Base-by-base conservation (phyloP, 2,113 vertebrate genomes). In the Sialia sialis region DNA sequence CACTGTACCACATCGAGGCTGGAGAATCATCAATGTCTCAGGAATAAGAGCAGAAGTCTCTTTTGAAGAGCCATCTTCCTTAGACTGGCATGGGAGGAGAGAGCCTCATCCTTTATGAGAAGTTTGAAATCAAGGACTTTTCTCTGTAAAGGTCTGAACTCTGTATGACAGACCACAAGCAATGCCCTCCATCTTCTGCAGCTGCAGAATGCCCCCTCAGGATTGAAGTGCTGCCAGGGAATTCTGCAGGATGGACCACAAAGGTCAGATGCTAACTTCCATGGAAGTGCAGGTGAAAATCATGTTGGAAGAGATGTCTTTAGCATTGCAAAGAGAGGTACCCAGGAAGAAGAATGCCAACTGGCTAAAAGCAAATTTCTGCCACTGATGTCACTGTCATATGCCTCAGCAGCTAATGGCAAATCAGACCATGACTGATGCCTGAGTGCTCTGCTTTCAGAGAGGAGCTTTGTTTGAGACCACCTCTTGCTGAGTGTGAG, bases 131-230 rank as follows among this genome's bases (percentile, higher is more conserved):
- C 13, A 91, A 72, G 70, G 30, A 68, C 25, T 54, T 93, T 60
- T 55, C 78, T 43, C 43, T 90, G 81, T 70, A 68, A 97, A 97
- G 69, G 60, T 85, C 48, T 87, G 76, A 22, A 73, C 29, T 84
- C n/a, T 56, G 84, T 93, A 76, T 56, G 74, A 30, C 67, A 94
- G 36, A 41, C 23, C 58, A 84, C 59, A 92, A 94, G 54, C 29
- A 67, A 73, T 8, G 12, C 56, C n/a, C 59, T 70, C 86, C 56
- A 41, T 63, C 67, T 74, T 86, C 90, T 55, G 54, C 27, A 48
- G 59, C 60, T 87, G 14, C 41, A 58, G 44, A 86, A 25, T 4
- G 7, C 52, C 23, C 43, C 22, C 36, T 93, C 72, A 27, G 16
- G 87, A 86, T 38, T 62, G 55, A 79, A 58, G 44, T 13, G 32